Conservation (phyloP, 2,888 invertebrate genomes). For the Pseudolycoriella hygida region DNA sequence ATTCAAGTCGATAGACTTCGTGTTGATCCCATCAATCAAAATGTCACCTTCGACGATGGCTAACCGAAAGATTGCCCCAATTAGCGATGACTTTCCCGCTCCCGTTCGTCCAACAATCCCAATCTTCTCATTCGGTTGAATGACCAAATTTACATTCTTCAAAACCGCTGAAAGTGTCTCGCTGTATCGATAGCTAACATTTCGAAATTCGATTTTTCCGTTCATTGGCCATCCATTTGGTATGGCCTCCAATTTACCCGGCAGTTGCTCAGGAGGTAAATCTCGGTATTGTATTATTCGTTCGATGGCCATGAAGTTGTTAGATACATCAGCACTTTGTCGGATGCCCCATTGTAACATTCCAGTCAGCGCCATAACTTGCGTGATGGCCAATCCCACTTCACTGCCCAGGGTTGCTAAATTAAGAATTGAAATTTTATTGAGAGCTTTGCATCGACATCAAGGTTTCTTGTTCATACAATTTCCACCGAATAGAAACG, state of each 20-base stretch:
- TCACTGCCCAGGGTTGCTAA: slow-evolving; percentile 22
- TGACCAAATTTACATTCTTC: slow-evolving; percentile 41
- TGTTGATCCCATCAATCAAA: slow-evolving; percentile 48
- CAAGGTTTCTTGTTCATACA: too few species aligned
- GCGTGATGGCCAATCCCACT: slow-evolving; percentile 36
- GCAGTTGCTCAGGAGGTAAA: slow-evolving; percentile 26
- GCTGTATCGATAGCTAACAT: slow-evolving; percentile 48
- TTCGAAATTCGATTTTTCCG: slow-evolving; percentile 32
- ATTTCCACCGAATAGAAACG: slow-evolving; percentile 14
- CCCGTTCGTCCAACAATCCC: slow-evolving; percentile 46
- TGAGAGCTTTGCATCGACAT: too few species aligned
- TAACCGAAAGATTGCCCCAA: slow-evolving; percentile 37
- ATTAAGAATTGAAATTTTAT: not conserved
- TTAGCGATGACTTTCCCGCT: slow-evolving; percentile 59
- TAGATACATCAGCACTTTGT: slow-evolving; percentile 50
- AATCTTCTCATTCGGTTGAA: slow-evolving; percentile 36
- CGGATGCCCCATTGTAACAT: slow-evolving; percentile 30
- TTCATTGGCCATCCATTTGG: slow-evolving; percentile 30
- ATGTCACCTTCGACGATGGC: slow-evolving; percentile 47
- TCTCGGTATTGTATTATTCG: slow-evolving; percentile 49
- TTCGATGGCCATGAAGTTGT: slow-evolving; percentile 50
- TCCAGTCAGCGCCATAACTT: slow-evolving; percentile 39
- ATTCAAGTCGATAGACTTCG: slow-evolving; percentile 37
- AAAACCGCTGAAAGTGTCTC: slow-evolving; percentile 67
- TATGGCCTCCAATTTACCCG: slow-evolving; percentile 13